Base-by-base conservation (phyloP, 2,797 vertebrate species). In the Anabacerthia variegaticeps region DNA sequence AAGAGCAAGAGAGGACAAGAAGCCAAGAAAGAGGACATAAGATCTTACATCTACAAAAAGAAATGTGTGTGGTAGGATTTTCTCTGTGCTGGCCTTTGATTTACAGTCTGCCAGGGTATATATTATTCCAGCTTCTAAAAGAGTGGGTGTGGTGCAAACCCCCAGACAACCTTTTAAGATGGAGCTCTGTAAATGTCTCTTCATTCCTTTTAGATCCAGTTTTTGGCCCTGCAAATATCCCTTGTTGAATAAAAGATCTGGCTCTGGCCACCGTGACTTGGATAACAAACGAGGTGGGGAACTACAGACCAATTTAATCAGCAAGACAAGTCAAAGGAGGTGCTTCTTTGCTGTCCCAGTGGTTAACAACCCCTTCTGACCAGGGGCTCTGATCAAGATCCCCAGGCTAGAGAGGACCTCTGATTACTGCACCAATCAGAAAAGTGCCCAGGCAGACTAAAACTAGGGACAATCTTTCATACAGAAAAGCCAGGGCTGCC, bases 81-180 rank as follows among this genome's bases (percentile, higher is more conserved):
- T 80, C 48, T 90, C 67, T 41, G 20, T 61, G 56, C 41, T 2
- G 67, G 81, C 67, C 46, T 92, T 82, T 37, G 91, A 93, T 87
- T 94, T 95, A 90, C 59, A 89, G 94, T 84, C 71, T 93, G 80
- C n/a, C 80, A 63, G 67, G 43, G 21, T 85, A 73, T 85, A 51
- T 67, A 61, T 88, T 92, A 85, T 85, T 87, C 59, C 85, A 79
- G 56, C 41, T 89, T 54, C 79, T 86, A 67, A 65, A 94, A 86
- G 48, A 78, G 48, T 28, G 62, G 66, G 82, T 92, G 89, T 54
- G 55, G 76, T 85, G 14, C 69, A 95, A 93, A 77, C 21, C n/a
- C 34, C 24, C 10, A 58, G 72, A 56, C 62, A 89, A 69, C 34
- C 17, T 81, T 79, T 66, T 59, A 56, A 74, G 43, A 54, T 72